Evolutionary conservation across 2,888 invertebrate species (phyloP).

Genomic region (Euclidia mi): DNA sequence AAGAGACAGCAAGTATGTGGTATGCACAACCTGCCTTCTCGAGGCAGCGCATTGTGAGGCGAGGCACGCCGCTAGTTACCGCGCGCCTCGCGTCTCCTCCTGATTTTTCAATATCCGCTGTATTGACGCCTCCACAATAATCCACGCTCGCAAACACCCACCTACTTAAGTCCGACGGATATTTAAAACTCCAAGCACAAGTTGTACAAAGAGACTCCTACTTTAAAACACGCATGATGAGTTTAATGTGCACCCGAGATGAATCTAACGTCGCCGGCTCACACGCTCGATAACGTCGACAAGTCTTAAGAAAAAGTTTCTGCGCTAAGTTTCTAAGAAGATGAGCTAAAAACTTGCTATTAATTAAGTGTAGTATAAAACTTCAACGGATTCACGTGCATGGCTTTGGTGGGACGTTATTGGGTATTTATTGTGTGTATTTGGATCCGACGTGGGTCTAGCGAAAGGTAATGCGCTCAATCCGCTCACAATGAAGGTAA

Average conservation of each 20-base stretch:
- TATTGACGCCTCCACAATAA: slow-evolving; percentile 20
- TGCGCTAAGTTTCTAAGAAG: not conserved
- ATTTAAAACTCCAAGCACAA: slow-evolving; percentile 14
- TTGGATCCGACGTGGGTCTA: slow-evolving; percentile 18
- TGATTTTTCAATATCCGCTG: slow-evolving; percentile 50
- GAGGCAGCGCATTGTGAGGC: slow-evolving; percentile 6
- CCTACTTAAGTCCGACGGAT: slow-evolving; percentile 19
- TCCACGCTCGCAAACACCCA: slow-evolving; percentile 27
- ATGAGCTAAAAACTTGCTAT: no score
- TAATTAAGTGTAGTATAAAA: no score
- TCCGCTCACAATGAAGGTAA: slow-evolving; percentile 37
- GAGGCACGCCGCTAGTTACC: slow-evolving; percentile 1
- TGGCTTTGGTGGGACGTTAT: slow-evolving; percentile 36
- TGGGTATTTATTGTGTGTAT: slow-evolving; percentile 42
- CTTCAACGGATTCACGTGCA: not conserved
- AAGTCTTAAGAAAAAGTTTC: slow-evolving; percentile 8
- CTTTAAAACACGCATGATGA: slow-evolving; percentile 6
- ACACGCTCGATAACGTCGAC: slow-evolving; percentile 7
- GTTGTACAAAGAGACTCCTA: not conserved
- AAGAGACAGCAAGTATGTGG: not conserved
- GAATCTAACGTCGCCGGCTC: not conserved
- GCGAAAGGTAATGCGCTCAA: slow-evolving; percentile 23
- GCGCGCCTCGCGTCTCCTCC: not conserved
- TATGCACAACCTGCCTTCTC: not conserved
- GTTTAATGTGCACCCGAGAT: slow-evolving; percentile 8